These are phyloP conservation scores for Slavum lentiscoides DNA, from an alignment of 2,888 invertebrate genomes.

Conservation along the genomic window DNA sequence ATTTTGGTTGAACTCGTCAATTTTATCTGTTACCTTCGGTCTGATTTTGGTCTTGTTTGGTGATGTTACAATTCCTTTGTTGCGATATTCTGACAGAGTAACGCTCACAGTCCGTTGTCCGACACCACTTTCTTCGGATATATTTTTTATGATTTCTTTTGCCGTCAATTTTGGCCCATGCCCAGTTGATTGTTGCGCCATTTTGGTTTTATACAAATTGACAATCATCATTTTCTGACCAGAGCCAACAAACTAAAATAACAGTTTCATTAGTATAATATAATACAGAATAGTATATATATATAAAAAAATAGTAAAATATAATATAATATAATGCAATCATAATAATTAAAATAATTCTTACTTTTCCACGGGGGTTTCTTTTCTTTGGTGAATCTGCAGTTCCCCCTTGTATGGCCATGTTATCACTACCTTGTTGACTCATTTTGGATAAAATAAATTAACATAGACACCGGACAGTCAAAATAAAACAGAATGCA, in stretches of 20 bases:
- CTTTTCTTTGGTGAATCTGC: no score
- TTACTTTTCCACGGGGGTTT: no score
- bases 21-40: neutral
- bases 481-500: no score
- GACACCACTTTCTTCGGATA: constrained; percentile 15
- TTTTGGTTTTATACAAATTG: constrained; percentile 7
- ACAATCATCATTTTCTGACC: constrained; percentile 20
- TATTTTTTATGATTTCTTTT: constrained; percentile 11
- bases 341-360: neutral
- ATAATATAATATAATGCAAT: neutral
- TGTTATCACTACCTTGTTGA: no score
- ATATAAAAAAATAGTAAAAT: no score
- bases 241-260: constrained; percentile 31
- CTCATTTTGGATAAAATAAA: no score
- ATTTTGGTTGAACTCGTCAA: neutral
- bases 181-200: neutral
- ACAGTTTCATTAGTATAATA: neutral
- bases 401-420: no score
- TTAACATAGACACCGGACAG: no score
- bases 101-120: constrained; percentile 17
- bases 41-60: constrained; percentile 9
- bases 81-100: constrained; percentile 25
- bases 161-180: constrained; percentile 16
- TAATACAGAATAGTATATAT: no score
- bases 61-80: constrained; percentile 8